Conservation (phyloP, 2,888 invertebrate genomes). For the Phyllotreta cruciferae region DNA sequence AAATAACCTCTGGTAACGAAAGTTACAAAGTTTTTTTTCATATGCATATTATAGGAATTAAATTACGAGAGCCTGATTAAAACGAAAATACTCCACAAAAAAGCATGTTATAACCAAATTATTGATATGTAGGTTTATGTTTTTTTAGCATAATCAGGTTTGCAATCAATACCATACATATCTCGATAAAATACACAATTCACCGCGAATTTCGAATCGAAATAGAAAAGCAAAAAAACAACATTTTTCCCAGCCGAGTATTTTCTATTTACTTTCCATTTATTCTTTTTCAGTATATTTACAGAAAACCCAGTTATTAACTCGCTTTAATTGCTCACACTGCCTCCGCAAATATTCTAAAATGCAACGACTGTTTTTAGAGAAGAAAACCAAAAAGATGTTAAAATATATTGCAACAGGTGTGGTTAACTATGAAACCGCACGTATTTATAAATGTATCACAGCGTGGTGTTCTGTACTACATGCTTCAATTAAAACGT, state of each 20-base stretch:
- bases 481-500: conserved; percentile 30
- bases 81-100: no score
- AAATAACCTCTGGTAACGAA: no score
- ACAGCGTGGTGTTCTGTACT: conserved; percentile 22
- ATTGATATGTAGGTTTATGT: no score
- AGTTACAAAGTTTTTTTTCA: conserved; percentile 17
- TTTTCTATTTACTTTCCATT: conserved; percentile 6
- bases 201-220: not conserved
- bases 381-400: conserved; percentile 15
- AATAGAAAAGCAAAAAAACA: conserved; percentile 5
- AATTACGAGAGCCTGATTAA: conserved; percentile 1
- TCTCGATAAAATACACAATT: not conserved
- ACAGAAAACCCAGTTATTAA: conserved; percentile 15
- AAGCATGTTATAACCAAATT: no score
- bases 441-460: conserved; percentile 29
- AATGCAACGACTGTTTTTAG: conserved; percentile 1
- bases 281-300: conserved; percentile 3
- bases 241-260: not conserved
- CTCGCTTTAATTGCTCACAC: conserved; percentile 22
- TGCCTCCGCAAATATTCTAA: conserved; percentile 24
- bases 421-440: conserved; percentile 31
- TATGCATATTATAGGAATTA: conserved; percentile 10
- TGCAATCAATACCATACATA: no score
- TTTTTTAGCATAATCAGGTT: no score
- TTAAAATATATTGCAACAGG: conserved; percentile 35